Evolutionary conservation across 2,888 invertebrate species (phyloP), one percentile per base, ranked within the genome.

Genomic region (Enoplolaimus lenunculus): DNA sequence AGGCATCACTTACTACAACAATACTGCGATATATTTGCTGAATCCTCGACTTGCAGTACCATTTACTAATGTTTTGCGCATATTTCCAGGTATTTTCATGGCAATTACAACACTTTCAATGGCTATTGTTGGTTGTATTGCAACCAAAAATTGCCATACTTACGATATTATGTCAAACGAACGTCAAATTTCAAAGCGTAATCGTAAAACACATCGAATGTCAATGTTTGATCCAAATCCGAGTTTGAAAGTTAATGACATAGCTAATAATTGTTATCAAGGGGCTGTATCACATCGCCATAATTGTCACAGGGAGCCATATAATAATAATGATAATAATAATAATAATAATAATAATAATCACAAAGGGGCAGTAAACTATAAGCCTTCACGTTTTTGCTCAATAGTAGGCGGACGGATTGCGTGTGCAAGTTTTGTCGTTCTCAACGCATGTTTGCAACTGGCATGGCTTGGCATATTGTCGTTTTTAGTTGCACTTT

Each of bases 401-500:
- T 21, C n/a, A n/a, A 26, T 2, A 2, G 28, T 70, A 3, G 70
- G 66, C 2, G 26, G 33, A 34, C 65, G 70, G 3, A n/a, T n/a
- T 2, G 28, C n/a, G 2, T 70, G 70, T 34, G 66, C 68, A 26
- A 1, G 33, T 7, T 68, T 70, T 57, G 30, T 69, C 33, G 31
- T 26, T 1, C 59, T 70, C 3, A 28, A 7, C 34, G 66, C 66
- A 59, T 69, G 66, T 57, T 33, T 70, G 13, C 66, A 70, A 26
- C 3, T 68, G 29, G 66, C 67, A 30, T 70, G 70, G 70, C 29
- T 70, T 35, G 68, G n/a, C 26, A 57, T 70, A 26, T 69, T 70
- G 3, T 67, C 70, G 2, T 31, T 70, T 26, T 34, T 57, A 2
- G 70, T 70, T 2, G 70, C 34, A 1, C 28, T 70, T 21, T 59